phyloP scores from a whole-genome alignment of 2,888 invertebrate species.

The Napeogenes inachia region DNA sequence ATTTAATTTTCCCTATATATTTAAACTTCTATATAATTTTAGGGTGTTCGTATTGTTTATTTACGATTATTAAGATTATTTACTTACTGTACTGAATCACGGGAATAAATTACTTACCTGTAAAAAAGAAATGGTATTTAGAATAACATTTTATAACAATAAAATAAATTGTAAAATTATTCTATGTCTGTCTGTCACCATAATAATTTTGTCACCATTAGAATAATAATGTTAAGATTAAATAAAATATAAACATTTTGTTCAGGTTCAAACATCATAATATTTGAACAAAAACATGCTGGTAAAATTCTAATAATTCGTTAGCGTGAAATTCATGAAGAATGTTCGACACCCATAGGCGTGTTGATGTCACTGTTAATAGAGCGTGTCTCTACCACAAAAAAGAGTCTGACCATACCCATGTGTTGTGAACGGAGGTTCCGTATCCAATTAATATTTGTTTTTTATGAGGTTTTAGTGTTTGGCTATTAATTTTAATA shows the following conservation, averaged over 20 bases:
- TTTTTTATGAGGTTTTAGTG: neutral
- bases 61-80: neutral
- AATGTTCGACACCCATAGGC: constrained; percentile 45
- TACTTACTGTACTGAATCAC: constrained; percentile 2
- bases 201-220: no score
- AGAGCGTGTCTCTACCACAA: constrained; percentile 32
- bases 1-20: neutral
- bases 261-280: neutral
- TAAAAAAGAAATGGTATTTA: constrained; percentile 32
- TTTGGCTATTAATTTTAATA: no score
- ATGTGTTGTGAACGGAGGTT: constrained; percentile 3
- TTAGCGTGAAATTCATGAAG: constrained; percentile 60
- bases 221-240: no score
- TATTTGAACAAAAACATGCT: constrained; percentile 26
- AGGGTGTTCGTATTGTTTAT: no score
- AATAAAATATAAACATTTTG: neutral
- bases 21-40: no score
- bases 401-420: constrained; percentile 19
- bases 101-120: constrained; percentile 45
- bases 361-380: constrained; percentile 37
- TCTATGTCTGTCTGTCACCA: no score
- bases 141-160: no score
- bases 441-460: neutral
- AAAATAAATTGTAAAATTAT: no score
- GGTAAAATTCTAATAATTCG: constrained; percentile 59